Percentiles rank a stretch among this genome's conserved stretches.
Conservation (phyloP, 2,888 invertebrate genomes). For the Odontomyia ornata region DNA sequence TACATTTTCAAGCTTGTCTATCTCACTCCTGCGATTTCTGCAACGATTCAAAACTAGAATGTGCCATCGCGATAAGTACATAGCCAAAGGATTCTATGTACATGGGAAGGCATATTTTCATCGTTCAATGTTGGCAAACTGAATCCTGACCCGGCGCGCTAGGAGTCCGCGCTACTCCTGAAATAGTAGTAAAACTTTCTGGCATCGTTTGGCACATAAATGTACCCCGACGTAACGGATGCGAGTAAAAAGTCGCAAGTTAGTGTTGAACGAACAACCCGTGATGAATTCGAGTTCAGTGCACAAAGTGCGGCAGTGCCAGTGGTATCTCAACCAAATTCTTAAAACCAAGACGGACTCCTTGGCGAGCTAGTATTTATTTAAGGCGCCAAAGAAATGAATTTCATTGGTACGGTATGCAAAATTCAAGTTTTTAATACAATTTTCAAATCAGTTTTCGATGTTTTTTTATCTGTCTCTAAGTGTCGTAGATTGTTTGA, state of each 20-base stretch:
- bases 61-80: not conserved
- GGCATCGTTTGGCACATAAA: slow-evolving; percentile 23
- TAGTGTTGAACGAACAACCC: slow-evolving; percentile 46
- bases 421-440: slow-evolving; percentile 19
- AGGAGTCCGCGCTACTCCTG: slow-evolving; percentile 20
- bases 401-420: slow-evolving; percentile 64
- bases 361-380: slow-evolving; percentile 64
- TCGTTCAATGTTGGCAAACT: slow-evolving; percentile 30
- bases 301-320: slow-evolving; percentile 60
- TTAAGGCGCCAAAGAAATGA: slow-evolving; percentile 65
- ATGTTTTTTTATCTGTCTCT: not conserved
- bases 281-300: slow-evolving; percentile 55
- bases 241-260: slow-evolving; percentile 48
- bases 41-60: not conserved
- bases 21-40: slow-evolving; percentile 11
- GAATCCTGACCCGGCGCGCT: slow-evolving; percentile 19
- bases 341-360: slow-evolving; percentile 57
- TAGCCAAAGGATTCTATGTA: not conserved
- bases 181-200: slow-evolving; percentile 24
- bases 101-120: slow-evolving; percentile 18
- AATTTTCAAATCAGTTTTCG: not conserved
- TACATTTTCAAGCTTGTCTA: not conserved
- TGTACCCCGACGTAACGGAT: slow-evolving; percentile 44
- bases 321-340: slow-evolving; percentile 56
- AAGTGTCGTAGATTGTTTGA: slow-evolving; percentile 1